phyloP scores from a whole-genome alignment of 2,888 invertebrate genomes.

The Tethea ocularis region DNA sequence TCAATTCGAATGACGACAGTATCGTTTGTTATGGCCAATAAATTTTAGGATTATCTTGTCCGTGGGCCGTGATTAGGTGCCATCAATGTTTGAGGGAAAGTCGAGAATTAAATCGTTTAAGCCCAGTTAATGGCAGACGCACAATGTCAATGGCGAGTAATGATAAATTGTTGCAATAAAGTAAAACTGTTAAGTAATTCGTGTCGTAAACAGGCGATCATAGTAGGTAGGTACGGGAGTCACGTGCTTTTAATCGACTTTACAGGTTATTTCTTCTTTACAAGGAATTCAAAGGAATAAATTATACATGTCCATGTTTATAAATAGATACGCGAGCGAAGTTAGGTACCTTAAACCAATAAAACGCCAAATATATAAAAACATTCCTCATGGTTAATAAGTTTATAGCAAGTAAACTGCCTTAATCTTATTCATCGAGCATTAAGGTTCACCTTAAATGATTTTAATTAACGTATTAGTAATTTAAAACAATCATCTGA shows the following conservation, averaged over 20 bases:
- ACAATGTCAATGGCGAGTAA: constrained; percentile 58
- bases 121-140: constrained; percentile 67
- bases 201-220: constrained; percentile 35
- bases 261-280: neutral
- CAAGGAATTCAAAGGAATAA: neutral
- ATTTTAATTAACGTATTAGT: constrained; percentile 8
- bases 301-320: neutral
- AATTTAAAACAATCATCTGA: neutral
- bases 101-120: constrained; percentile 78
- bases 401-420: neutral
- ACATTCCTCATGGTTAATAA: too few relatives aligned
- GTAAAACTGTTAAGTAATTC: constrained; percentile 35
- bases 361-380: too few relatives aligned
- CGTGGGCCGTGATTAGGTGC: constrained; percentile 73
- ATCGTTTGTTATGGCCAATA: constrained; percentile 73
- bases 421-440: neutral
- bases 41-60: constrained; percentile 81
- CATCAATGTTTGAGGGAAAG: constrained; percentile 75
- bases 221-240: constrained; percentile 26
- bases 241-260: constrained; percentile 20
- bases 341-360: too few relatives aligned
- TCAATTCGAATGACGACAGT: constrained; percentile 70
- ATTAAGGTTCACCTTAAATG: constrained; percentile 2
- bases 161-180: constrained; percentile 55
- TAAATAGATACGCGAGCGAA: too few relatives aligned